phyloP scores from a whole-genome alignment of 2,113 vertebrate genomes.

The Platysteira castanea region DNA sequence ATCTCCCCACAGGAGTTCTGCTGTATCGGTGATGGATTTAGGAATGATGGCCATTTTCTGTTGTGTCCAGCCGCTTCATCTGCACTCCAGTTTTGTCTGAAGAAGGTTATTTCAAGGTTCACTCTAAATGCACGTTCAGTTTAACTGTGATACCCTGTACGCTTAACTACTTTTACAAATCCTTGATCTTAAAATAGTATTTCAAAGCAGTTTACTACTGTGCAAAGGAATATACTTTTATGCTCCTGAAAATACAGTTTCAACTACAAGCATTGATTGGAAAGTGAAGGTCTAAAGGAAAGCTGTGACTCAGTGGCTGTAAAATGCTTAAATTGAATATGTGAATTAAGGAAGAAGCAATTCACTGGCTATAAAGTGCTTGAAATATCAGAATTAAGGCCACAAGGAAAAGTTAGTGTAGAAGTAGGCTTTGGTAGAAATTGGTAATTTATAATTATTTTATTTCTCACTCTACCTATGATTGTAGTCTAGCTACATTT shows the following conservation, averaged over 20 bases:
- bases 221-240: background rate
- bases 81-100: background rate
- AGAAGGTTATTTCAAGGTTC: background rate
- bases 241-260: background rate
- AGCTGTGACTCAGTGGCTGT: background rate
- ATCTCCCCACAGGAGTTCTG: background rate
- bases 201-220: background rate
- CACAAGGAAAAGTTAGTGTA: background rate
- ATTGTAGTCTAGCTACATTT: background rate
- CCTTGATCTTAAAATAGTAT: background rate
- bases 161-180: background rate
- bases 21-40: background rate
- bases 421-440: background rate
- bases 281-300: background rate
- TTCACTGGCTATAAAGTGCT: background rate
- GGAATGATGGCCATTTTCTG: background rate
- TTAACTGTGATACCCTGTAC: background rate
- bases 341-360: background rate
- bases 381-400: background rate
- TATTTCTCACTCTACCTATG: background rate
- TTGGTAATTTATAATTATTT: background rate
- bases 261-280: background rate
- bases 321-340: background rate
- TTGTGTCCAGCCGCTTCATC: background rate
- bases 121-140: background rate